Base-by-base conservation (phyloP, 2,113 vertebrate species). In the Tor tambroides region DNA sequence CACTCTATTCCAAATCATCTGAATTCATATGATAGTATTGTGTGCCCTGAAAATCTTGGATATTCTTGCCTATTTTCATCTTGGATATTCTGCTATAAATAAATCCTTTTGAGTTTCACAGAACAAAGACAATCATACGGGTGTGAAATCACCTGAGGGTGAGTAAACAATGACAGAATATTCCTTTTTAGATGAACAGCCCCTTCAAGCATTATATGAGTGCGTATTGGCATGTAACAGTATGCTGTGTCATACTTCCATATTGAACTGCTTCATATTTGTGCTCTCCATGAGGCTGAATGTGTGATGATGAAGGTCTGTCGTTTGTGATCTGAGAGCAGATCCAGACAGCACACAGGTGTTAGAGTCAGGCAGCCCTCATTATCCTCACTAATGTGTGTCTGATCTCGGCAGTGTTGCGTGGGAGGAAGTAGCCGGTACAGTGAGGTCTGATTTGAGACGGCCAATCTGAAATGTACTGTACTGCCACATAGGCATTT, bases 311-410 rank as follows among this genome's bases (percentile, higher is more conserved):
- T 38, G 61, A 19, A 80, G 46, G 14, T 38, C 69, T 54, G 43
- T 72, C 26, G 7, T 21, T 56, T 74, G 30, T 77, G 59, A 71
- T 86, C 41, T 69, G 23, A 80, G 61, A 75, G 6, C 51, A 21
- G 46, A 85, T 89, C 82, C 56, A 78, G 80, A 21, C n/a, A 85
- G 83, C 35, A 71, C 67, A 46, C 81, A 87, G 77, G 46, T 87
- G 61, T 87, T 38, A 80, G 32, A 81, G 46, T 87, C 69, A 41
- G 30, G 71, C 80, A 71, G 56, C 35, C 79, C 82, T 89, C 85
- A 87, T 87, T 87, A 89, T 76, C n/a, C 10, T 23, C 35, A 59
- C 46, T 87, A 80, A 85, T 82, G 75, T 75, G 67, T 69, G 56
- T 54, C 71, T 76, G 77, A 81, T 86, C 80, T 35, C 46, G 30